Percentiles rank a stretch among this genome's conserved stretches.
Evolutionary conservation across 2,113 vertebrate species (phyloP).

Genomic region (Tyto alba): DNA sequence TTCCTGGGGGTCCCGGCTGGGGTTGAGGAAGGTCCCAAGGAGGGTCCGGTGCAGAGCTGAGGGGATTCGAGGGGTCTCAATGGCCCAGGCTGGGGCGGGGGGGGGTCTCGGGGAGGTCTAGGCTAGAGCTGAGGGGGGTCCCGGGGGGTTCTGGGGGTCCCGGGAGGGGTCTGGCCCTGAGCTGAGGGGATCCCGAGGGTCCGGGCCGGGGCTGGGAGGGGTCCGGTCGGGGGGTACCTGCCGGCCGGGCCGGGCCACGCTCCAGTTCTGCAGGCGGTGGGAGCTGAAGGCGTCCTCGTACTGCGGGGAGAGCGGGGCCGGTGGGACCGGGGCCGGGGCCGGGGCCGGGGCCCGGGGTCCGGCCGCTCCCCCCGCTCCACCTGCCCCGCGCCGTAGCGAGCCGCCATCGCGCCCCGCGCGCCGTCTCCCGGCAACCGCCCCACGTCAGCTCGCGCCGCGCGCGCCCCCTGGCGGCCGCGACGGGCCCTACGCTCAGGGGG

Average conservation of each 20-base stretch:
- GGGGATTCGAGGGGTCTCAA: neutral
- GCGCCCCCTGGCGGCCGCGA: neutral
- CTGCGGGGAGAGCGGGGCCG: neutral
- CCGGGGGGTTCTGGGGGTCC: neutral
- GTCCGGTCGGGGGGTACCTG: neutral
- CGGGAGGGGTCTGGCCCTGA: too few species aligned
- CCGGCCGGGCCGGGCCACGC: neutral
- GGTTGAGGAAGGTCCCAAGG: too few species aligned
- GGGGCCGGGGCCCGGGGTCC: too few species aligned
- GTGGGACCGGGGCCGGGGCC: neutral
- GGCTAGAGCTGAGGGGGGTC: neutral
- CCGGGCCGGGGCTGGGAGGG: neutral
- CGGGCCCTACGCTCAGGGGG: too few species aligned
- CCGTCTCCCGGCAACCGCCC: slow-evolving; percentile 51
- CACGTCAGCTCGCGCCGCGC: neutral
- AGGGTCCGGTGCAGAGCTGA: neutral
- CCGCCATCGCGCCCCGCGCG: slow-evolving; percentile 40
- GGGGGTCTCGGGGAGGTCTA: too few species aligned
- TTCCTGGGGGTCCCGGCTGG: too few species aligned
- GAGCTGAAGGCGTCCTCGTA: slow-evolving; percentile 52
- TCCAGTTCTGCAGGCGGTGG: slow-evolving; percentile 51
- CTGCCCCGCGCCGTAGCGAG: slow-evolving; percentile 60
- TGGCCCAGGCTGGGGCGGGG: neutral
- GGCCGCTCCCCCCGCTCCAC: neutral
- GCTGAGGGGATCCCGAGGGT: too few species aligned